These are phyloP conservation scores for Emberiza fucata DNA, from an alignment of 2,113 vertebrate genomes.

Conservation along the genomic window DNA sequence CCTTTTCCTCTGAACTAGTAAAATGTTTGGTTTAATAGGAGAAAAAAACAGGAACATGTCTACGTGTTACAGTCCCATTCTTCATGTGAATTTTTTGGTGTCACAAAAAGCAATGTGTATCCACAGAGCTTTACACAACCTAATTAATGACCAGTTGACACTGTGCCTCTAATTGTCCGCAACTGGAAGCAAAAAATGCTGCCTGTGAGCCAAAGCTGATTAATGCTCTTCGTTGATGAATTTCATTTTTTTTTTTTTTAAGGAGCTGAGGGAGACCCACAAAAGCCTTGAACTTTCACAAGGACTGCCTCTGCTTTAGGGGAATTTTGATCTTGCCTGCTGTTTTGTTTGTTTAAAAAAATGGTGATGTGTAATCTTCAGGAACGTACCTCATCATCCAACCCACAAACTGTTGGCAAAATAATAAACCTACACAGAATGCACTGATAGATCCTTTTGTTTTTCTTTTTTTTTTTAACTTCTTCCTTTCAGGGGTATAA, in stretches of 20 bases:
- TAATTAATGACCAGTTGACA: conserved; percentile 22
- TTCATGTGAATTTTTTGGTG: not conserved
- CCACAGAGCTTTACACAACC: not conserved
- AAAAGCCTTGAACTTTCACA: conserved; percentile 35
- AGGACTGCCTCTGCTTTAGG: conserved; percentile 44
- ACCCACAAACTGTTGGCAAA: conserved; percentile 70
- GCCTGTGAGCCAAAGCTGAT: not conserved
- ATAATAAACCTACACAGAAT: conserved; percentile 66
- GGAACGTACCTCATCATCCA: conserved; percentile 72
- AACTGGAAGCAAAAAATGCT: conserved; percentile 18
- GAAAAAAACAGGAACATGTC: not conserved
- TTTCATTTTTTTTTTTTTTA: not conserved
- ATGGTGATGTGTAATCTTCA: conserved; percentile 70
- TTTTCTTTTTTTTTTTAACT: not conserved
- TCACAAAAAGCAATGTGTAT: not conserved
- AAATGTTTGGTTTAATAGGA: not conserved
- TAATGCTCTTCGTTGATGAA: not conserved
- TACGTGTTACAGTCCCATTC: not conserved
- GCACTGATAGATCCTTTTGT: conserved; percentile 51
- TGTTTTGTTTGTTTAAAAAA: conserved; percentile 67
- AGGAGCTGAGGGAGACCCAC: not conserved
- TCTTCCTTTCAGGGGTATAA: conserved; percentile 70
- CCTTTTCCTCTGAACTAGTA: not conserved
- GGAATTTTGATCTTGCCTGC: conserved; percentile 66
- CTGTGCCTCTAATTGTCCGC: not conserved